Evolutionary conservation across 2,113 vertebrate species (phyloP), one percentile per base, ranked within the genome.

Genomic region (Lanius ludovicianus): DNA sequence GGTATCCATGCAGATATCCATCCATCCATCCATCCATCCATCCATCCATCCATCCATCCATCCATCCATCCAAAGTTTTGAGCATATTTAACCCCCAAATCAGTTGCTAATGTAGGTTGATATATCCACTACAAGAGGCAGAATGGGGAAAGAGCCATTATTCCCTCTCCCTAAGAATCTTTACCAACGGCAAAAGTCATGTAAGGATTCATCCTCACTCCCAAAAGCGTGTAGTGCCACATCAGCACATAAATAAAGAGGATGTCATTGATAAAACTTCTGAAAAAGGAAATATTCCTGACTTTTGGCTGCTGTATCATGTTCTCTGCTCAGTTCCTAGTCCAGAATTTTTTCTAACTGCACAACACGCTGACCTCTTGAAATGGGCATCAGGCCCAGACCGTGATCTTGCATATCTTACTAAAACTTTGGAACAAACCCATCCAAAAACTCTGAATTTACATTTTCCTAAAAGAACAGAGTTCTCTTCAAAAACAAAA

Each of bases 371-470:
- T 87, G 79, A 79, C 91, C 84, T 91, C 39, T 65, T 70, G 50
- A 84, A 87, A 87, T 67, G 80, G 92, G 87, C 90, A 79, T 42
- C 1, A 5, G 37, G 80, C 76, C 68, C 73, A 93, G 81, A 78
- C 10, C 28, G 10, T 90, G 88, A 78, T 92, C 80, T 82, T 92
- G 76, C 83, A 92, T 92, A 90, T 93, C 68, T 95, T 94, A 75
- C 49, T 71, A 74, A 90, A 84, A 84, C n/a, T 90, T 90, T 82
- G 83, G 73, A 92, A 81, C 27, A 87, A 84, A 71, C 35, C 60
- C 73, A 49, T 53, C 12, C 41, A 60, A 65, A 87, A 89, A 41
- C 1, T 68, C 67, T 37, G 69, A 82, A 64, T 62, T 75, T 84
- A 78, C 30, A 60, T 47, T 64, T 84, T 46, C 28, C 49, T 57